Conservation (phyloP, 2,113 vertebrate genomes). For the Pteronura brasiliensis region DNA sequence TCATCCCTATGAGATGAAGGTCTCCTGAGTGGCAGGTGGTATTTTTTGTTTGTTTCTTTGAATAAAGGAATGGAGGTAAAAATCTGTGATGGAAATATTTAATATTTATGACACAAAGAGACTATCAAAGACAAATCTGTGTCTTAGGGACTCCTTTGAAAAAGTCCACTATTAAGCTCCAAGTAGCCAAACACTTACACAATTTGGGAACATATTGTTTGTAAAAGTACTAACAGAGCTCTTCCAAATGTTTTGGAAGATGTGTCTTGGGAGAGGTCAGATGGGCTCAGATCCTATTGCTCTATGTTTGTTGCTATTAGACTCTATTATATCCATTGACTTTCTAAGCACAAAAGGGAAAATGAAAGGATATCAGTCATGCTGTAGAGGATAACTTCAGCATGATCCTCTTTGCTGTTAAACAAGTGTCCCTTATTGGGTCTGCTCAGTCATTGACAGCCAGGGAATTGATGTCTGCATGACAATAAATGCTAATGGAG, state of each 20-base stretch:
- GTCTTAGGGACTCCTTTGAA: not conserved
- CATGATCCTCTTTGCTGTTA: not conserved
- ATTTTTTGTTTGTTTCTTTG: not conserved
- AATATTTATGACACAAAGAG: constrained; percentile 2
- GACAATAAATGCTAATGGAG: not conserved
- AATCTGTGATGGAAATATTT: not conserved
- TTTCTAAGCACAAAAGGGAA: not conserved
- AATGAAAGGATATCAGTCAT: not conserved
- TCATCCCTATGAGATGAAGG: not conserved
- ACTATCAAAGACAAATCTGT: not conserved
- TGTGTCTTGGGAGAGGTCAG: not conserved
- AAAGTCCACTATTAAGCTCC: not conserved
- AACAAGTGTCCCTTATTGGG: not conserved
- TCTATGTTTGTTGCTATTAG: not conserved
- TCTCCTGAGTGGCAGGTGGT: not conserved
- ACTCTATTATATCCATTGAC: not conserved
- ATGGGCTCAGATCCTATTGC: not conserved
- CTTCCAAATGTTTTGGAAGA: not conserved
- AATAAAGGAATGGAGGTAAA: constrained; percentile 20
- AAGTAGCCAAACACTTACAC: not conserved
- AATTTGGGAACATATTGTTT: not conserved
- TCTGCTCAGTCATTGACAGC: not conserved
- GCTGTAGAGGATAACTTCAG: not conserved
- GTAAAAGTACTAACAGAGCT: not conserved
- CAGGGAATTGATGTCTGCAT: not conserved